Evolutionary conservation across 2,113 vertebrate genomes (phyloP).

Genomic region (Cichladusa arquata): DNA sequence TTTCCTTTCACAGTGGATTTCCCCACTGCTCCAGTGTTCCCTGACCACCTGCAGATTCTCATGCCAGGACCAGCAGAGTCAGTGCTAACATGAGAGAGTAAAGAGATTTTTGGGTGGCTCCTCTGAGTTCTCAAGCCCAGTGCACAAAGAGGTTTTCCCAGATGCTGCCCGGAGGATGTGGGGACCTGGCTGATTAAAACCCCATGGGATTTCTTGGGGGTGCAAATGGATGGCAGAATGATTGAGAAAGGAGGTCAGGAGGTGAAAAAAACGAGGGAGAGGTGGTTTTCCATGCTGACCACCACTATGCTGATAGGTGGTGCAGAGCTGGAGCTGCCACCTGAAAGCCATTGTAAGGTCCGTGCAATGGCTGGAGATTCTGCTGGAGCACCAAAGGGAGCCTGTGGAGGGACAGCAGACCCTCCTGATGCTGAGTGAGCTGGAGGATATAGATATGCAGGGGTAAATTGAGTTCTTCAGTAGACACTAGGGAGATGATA

Average conservation of each 20-base stretch:
- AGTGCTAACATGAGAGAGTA: fast-evolving
- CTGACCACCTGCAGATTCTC: not conserved
- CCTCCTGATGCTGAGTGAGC: not conserved
- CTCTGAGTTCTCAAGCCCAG: not conserved
- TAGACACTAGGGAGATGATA: constrained; percentile 37
- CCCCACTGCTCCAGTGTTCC: not conserved
- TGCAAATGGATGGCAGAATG: not conserved
- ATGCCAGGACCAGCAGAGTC: not conserved
- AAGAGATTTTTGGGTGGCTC: not conserved
- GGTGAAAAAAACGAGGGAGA: not conserved
- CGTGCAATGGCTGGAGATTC: not conserved
- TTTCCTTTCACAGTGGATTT: not conserved
- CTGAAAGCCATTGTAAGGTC: not conserved
- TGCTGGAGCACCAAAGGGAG: not conserved
- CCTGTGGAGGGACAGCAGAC: not conserved
- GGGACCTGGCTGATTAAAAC: not conserved
- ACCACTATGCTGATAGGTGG: not conserved
- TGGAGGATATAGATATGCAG: not conserved
- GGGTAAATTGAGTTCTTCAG: not conserved
- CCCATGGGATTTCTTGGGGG: fast-evolving
- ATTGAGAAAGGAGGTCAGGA: not conserved
- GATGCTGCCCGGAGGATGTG: fast-evolving
- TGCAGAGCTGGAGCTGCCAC: not conserved
- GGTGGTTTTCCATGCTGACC: not conserved
- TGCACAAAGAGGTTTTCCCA: not conserved